These are phyloP conservation scores for Adoxophyes honmai DNA, from an alignment of 1,140 invertebrate species.

Conservation along the genomic window DNA sequence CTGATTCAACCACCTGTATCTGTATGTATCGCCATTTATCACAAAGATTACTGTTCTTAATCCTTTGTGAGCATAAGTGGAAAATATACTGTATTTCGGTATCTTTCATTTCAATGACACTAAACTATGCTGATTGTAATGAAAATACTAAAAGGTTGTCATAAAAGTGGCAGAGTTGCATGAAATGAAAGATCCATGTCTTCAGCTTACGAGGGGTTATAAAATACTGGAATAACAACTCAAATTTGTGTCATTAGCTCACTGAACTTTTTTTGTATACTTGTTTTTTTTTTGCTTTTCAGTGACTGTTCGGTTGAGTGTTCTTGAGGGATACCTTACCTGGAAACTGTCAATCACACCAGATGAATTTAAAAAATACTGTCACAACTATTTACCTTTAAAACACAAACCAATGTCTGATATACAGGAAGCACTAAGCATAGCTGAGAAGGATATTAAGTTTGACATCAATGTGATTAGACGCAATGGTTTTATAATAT, in stretches of 20 bases:
- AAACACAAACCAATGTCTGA: constrained; percentile 76
- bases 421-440: constrained; percentile 68
- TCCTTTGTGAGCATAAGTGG: constrained; percentile 12
- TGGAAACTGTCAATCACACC: constrained; percentile 67
- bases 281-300: constrained; percentile 28
- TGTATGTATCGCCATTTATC: constrained; percentile 39
- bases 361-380: constrained; percentile 69
- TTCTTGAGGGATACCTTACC: constrained; percentile 70
- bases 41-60: constrained; percentile 9
- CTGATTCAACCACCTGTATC: constrained; percentile 49
- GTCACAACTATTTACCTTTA: constrained; percentile 72
- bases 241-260: too few relatives aligned
- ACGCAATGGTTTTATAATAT: constrained; percentile 76
- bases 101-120: too few relatives aligned
- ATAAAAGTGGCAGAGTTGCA: too few relatives aligned
- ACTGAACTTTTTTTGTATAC: constrained; percentile 10
- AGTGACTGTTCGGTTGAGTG: constrained; percentile 69
- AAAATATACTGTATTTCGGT: too few relatives aligned
- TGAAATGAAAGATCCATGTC: too few relatives aligned
- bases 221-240: too few relatives aligned
- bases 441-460: constrained; percentile 68
- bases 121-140: too few relatives aligned
- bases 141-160: too few relatives aligned
- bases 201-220: too few relatives aligned
- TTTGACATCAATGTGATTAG: constrained; percentile 66